Evolutionary conservation across 92 coral and sea anemone species (phyloP), one percentile per base, ranked within the genome.

Genomic region (Zoanthus gigantus): DNA sequence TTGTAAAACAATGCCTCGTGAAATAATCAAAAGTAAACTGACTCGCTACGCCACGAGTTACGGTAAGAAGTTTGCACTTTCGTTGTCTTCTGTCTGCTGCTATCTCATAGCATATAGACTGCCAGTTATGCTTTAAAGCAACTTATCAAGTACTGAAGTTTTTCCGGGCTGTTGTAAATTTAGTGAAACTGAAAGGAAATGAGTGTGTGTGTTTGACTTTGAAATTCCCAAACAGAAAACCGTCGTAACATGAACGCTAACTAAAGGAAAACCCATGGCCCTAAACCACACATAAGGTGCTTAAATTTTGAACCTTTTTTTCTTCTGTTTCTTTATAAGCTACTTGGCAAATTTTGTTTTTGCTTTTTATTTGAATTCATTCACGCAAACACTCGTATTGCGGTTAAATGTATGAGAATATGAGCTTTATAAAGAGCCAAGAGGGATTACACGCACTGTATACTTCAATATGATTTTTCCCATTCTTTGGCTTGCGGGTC

Each of bases 1-100:
- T 97, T 95, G 99, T 97, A 97, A 97, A 97, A 97, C 99, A 97
- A 97, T 97, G 99, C 99, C 98, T 94, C 98, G 98, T 95, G 98
- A 95, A 95, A 95, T 95, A 95, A 95, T 95, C 98, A 95, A 95
- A 95, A 93, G 98, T 95, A 95, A 95, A 95, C 98, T 95, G 98
- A 95, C 94, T 95, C 98, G 98, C 89, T 95, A 87, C 90, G 98
- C 95, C 95, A 92, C 95, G 95, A 94, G 95, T 93, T 91, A 88
- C 90, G 92, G 88, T 87, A 87, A 81, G 88, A 95, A 87, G 93
- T 92, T 92, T 86, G 93, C 98, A 90, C 94, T 92, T 84, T 88
- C 77, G 86, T 71, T 90, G 77, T 77, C 78, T 90, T 90, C 67
- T 83, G 83, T 82, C 87, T 83, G 79, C 91, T 84, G 82, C 42